Evolutionary conservation across 1,140 invertebrate genomes (phyloP), one percentile per base, ranked within the genome.

Genomic region (Meteorus sp.): DNA sequence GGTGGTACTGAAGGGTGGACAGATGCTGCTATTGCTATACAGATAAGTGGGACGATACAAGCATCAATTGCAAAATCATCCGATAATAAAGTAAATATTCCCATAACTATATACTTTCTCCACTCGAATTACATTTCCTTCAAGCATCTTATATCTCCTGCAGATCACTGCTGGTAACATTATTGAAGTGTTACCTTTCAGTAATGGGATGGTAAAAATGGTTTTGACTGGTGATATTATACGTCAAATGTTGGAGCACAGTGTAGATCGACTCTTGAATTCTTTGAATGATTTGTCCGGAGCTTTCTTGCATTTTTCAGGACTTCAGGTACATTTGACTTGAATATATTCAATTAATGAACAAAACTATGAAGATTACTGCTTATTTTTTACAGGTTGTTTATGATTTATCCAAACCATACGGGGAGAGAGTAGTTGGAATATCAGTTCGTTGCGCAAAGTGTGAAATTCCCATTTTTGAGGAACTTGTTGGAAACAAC

Each of bases 11-110:
- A 75, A n/a, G 76, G 79, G n/a, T 94, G 92, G 91, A 91, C 89
- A 0, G 86, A 91, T 70, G 85, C 88, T 2, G 79, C 89, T 0
- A 89, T 95, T 63, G 88, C 87, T 4, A 35, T 95, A 1, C 75
- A 88, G 0, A 89, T 93, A 73, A 83, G 87, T 17, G 93, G 93
- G 13, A 84, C 83, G 19, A 88, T 90, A 48, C 77, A 91, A 63
- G 71, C 80, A 2, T 88, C 86, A 0, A 85, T 93, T 51, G 78
- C 78, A 15, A 73, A 64, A 41, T 60, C 71, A 2, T 82, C 77
- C 20, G 76, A 83, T 15, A 85, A 85, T 74, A 76, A 82, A 62
- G 65, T 67, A 43, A 23, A 1, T 20, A 20, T 44, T 44, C 4
- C 8, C 15, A 4, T 15, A 8, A 39, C 15, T 39, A 39, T 7